Evolutionary conservation across 1,140 invertebrate species (phyloP).

Genomic region (Antheraea pernyi): DNA sequence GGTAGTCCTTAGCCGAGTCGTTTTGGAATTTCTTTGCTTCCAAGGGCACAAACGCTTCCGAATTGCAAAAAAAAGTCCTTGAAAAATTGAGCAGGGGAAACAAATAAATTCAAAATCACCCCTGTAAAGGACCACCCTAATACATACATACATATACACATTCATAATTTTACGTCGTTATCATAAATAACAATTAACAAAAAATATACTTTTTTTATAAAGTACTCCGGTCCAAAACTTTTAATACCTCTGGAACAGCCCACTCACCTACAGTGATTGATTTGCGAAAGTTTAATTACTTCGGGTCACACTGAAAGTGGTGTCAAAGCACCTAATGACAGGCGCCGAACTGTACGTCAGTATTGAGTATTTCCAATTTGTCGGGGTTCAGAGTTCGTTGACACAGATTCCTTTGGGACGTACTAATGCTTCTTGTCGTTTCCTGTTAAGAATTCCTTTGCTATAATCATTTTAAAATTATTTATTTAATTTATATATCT

Average conservation of each 20-base stretch:
- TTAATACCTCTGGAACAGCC: neutral
- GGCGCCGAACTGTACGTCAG: neutral
- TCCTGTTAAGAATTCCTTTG: neutral
- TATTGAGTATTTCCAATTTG: constrained; percentile 13
- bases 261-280: constrained; percentile 7
- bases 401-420: constrained; percentile 4
- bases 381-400: neutral
- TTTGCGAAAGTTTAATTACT: constrained; percentile 16
- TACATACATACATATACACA: too few species aligned
- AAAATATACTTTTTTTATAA: neutral
- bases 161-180: neutral
- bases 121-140: too few species aligned
- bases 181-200: neutral
- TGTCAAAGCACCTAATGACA: constrained; percentile 9
- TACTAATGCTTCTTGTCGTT: neutral
- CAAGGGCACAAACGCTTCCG: too few species aligned
- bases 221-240: neutral
- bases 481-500: too few species aligned
- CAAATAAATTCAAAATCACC: too few species aligned
- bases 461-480: neutral
- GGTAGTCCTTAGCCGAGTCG: too few species aligned
- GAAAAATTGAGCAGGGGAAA: too few species aligned
- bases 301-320: neutral
- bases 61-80: too few species aligned
- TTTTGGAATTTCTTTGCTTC: too few species aligned